Conservation (phyloP, 2,113 vertebrate species). For the Falco punctatus region DNA sequence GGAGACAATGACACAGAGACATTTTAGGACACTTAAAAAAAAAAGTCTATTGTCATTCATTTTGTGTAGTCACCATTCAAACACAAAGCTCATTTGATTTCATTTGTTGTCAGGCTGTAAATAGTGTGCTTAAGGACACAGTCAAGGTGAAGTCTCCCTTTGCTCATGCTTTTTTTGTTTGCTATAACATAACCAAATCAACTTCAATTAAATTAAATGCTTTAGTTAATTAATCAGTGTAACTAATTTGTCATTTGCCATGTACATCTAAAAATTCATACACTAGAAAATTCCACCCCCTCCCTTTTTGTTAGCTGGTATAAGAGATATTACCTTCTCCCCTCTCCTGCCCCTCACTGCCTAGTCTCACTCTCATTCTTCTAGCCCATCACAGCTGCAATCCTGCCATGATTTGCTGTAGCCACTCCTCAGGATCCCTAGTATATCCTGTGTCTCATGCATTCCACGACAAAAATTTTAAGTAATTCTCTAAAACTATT, state of each 20-base stretch:
- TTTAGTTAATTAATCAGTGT: not conserved
- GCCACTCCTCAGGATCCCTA: not conserved
- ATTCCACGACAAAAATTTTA: not conserved
- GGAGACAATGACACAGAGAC: not conserved
- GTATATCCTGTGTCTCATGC: not conserved
- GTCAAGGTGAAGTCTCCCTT: not conserved
- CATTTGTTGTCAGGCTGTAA: not conserved
- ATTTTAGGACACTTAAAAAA: not conserved
- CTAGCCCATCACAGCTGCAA: not conserved
- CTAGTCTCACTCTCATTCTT: not conserved
- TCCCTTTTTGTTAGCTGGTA: not conserved
- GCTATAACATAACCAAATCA: not conserved
- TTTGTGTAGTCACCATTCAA: not conserved
- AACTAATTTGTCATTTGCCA: not conserved
- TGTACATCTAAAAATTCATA: not conserved
- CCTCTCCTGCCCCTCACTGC: not conserved
- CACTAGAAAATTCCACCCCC: not conserved
- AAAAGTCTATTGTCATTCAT: not conserved
- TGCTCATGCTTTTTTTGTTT: not conserved
- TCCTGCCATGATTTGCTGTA: not conserved
- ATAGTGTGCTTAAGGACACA: not conserved
- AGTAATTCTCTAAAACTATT: not conserved
- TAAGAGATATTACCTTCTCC: not conserved
- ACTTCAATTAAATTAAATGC: not conserved
- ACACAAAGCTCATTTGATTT: not conserved